Conservation (phyloP, 2,888 invertebrate species). For the Hecatera dysodea region DNA sequence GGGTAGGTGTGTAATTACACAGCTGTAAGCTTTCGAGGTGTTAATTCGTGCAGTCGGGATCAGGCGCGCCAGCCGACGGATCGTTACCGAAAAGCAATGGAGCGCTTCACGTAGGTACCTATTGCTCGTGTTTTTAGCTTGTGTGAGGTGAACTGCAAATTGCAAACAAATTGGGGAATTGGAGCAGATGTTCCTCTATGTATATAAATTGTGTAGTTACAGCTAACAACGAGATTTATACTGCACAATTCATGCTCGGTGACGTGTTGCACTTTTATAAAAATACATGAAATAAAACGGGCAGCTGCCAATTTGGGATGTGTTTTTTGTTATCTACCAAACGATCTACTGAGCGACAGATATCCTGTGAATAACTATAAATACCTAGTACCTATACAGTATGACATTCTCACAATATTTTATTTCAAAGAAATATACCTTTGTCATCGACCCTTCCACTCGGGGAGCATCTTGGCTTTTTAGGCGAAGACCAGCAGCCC, state of each 20-base stretch:
- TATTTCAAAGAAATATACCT: background rate
- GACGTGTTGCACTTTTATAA: slow-evolving; percentile 51
- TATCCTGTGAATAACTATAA: background rate
- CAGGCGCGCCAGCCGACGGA: slow-evolving; percentile 54
- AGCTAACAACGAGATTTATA: slow-evolving; percentile 61
- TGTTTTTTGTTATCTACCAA: background rate
- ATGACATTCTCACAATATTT: background rate
- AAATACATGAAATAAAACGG: slow-evolving; percentile 30
- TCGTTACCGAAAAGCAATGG: slow-evolving; percentile 68
- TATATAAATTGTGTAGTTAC: slow-evolving; percentile 62
- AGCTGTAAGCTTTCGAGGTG: slow-evolving; percentile 63
- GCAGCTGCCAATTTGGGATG: slow-evolving; percentile 41
- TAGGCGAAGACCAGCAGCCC: too few species aligned
- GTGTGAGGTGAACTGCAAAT: slow-evolving; percentile 69
- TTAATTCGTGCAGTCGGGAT: slow-evolving; percentile 68
- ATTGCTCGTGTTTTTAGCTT: slow-evolving; percentile 67
- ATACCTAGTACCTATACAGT: too few species aligned
- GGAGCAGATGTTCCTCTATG: slow-evolving; percentile 59
- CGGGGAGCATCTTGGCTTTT: background rate
- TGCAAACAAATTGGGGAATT: slow-evolving; percentile 71
- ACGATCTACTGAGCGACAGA: background rate
- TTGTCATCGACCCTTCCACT: too few species aligned
- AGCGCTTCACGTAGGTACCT: slow-evolving; percentile 61
- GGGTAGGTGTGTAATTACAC: slow-evolving; percentile 70
- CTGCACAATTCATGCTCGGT: slow-evolving; percentile 43